Percentiles rank a stretch among this genome's conserved stretches.
phyloP scores from a whole-genome alignment of 2,888 invertebrate genomes.

The Brenthis hecate region DNA sequence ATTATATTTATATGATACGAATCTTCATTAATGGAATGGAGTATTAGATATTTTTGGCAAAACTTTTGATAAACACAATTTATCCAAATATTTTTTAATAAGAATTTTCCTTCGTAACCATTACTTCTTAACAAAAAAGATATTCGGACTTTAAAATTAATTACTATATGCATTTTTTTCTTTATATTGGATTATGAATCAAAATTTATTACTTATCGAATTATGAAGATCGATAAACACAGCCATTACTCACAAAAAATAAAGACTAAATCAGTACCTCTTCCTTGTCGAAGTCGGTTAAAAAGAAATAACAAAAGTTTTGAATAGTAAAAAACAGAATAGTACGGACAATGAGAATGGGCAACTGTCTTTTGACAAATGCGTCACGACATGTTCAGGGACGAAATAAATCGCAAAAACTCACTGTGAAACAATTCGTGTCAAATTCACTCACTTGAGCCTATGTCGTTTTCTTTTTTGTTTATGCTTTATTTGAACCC shows the following conservation, averaged over 20 bases:
- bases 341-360: conserved; percentile 1
- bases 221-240: too few relatives aligned
- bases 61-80: not conserved
- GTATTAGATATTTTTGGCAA: not conserved
- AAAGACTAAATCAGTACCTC: not conserved
- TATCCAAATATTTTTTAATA: not conserved
- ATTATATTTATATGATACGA: conserved; percentile 21
- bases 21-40: conserved; percentile 17
- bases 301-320: not conserved
- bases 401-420: conserved; percentile 38
- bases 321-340: conserved; percentile 1
- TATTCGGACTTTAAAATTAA: too few relatives aligned
- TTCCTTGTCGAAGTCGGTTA: too few relatives aligned
- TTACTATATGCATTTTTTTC: too few relatives aligned
- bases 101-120: not conserved
- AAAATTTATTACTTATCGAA: too few relatives aligned
- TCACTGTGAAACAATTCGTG: conserved; percentile 42
- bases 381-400: conserved; percentile 19
- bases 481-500: conserved; percentile 55
- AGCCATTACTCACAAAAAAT: not conserved
- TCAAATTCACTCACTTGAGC: conserved; percentile 45
- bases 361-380: conserved; percentile 7
- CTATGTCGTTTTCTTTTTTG: conserved; percentile 49
- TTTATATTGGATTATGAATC: too few relatives aligned
- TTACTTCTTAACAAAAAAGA: too few relatives aligned